phyloP scores from a whole-genome alignment of 2,797 vertebrate genomes.

The Allobates femoralis region DNA sequence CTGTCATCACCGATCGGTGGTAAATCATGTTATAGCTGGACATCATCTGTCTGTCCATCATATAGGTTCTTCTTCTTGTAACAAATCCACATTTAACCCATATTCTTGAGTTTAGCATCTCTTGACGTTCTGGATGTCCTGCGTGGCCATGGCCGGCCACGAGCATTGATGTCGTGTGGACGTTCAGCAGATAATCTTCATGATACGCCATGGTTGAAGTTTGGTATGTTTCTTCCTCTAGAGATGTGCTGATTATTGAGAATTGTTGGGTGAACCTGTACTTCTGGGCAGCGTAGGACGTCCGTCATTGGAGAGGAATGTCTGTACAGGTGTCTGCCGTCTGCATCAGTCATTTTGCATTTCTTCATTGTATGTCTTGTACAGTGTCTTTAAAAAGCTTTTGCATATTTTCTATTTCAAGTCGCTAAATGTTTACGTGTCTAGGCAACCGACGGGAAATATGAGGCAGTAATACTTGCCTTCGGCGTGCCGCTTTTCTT shows the following conservation, averaged over 20 bases:
- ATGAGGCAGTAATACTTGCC: neutral
- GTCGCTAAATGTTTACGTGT: neutral
- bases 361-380: neutral
- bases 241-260: neutral
- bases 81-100: no score
- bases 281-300: neutral
- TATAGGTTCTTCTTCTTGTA: no score
- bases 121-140: no score
- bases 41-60: no score
- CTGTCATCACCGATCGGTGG: no score
- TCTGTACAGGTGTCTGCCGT: neutral
- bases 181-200: no score
- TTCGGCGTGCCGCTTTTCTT: neutral
- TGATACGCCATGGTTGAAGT: neutral
- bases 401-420: slow-evolving; percentile 11
- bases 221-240: neutral
- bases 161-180: no score
- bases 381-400: neutral
- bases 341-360: no score
- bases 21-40: no score
- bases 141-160: no score
- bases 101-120: no score
- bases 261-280: neutral
- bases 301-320: neutral
- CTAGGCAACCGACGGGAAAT: slow-evolving; percentile 18